A percentile compares a stretch with the other conserved stretches of the same genome.
Evolutionary conservation across 2,888 invertebrate genomes (phyloP).

Genomic region (Brachylomia viminalis): DNA sequence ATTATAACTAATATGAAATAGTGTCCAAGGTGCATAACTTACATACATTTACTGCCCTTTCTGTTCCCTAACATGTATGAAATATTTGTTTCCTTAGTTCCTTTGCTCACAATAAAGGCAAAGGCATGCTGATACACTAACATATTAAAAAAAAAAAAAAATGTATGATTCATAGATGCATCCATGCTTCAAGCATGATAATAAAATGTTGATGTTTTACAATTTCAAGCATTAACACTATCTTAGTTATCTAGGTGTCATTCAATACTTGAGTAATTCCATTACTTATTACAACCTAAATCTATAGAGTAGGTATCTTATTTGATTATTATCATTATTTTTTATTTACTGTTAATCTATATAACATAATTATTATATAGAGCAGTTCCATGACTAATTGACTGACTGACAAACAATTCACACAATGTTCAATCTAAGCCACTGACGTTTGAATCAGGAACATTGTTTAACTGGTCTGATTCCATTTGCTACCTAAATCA

Average conservation of each 20-base stretch:
- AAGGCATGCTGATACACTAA: neutral
- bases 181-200: slow-evolving; percentile 11
- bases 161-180: slow-evolving; percentile 22
- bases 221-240: slow-evolving; percentile 21
- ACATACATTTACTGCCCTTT: neutral
- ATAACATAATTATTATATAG: neutral
- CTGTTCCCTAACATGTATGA: neutral
- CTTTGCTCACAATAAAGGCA: neutral
- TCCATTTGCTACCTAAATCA: neutral
- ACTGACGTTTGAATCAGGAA: neutral
- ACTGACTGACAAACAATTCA: slow-evolving; percentile 1
- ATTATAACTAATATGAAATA: neutral
- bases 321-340: neutral
- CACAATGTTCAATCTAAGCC: neutral
- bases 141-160: neutral
- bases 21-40: neutral
- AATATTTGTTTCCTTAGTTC: neutral
- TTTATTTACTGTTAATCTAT: neutral
- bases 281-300: slow-evolving; percentile 6
- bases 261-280: slow-evolving; percentile 27
- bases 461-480: neutral
- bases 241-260: slow-evolving; percentile 38
- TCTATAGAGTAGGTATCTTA: neutral
- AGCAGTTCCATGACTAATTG: slow-evolving; percentile 3
- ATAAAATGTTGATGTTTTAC: slow-evolving; percentile 13